Percentiles rank a stretch among this genome's conserved stretches.
Conservation (phyloP, 1,140 invertebrate genomes). For the Drosophila nebulosa region DNA sequence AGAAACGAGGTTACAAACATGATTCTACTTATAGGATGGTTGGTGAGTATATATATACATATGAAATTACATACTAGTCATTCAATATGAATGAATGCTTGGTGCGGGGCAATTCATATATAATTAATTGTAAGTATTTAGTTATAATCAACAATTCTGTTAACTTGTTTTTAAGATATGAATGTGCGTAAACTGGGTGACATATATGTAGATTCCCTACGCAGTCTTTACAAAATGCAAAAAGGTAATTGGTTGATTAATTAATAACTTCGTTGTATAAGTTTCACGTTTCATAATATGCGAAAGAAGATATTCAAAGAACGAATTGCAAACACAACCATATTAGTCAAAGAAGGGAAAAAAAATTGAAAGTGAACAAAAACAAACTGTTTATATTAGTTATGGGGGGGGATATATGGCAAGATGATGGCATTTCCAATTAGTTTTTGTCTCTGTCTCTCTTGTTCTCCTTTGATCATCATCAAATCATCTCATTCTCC, state of each 20-base stretch:
- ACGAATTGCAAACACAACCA: constrained; percentile 8
- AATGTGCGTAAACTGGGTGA: constrained; percentile 19
- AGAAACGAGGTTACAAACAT: constrained; percentile 13
- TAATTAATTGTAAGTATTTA: background rate
- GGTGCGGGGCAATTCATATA: constrained; percentile 5
- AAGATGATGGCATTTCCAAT: constrained; percentile 24
- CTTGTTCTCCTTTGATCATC: constrained; percentile 10
- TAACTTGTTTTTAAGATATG: constrained; percentile 2
- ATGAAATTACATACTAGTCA: constrained; percentile 45
- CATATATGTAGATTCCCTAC: constrained; percentile 25
- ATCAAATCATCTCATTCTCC: constrained; percentile 67
- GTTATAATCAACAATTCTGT: constrained; percentile 11
- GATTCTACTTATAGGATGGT: constrained; percentile 17
- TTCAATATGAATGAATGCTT: constrained; percentile 71
- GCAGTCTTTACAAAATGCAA: constrained; percentile 66
- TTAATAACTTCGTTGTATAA: constrained; percentile 47
- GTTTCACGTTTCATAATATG: constrained; percentile 9
- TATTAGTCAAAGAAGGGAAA: constrained; percentile 16
- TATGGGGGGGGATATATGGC: constrained; percentile 24
- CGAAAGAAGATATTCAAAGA: constrained; percentile 9
- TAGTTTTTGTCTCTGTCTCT: constrained; percentile 3
- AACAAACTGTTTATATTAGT: constrained; percentile 1
- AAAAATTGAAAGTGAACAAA: background rate
- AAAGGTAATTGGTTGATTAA: constrained; percentile 19
- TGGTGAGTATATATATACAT: constrained; percentile 32